Evolutionary conservation across 2,797 vertebrate species (phyloP).

Genomic region (Hafferia zeledoni): DNA sequence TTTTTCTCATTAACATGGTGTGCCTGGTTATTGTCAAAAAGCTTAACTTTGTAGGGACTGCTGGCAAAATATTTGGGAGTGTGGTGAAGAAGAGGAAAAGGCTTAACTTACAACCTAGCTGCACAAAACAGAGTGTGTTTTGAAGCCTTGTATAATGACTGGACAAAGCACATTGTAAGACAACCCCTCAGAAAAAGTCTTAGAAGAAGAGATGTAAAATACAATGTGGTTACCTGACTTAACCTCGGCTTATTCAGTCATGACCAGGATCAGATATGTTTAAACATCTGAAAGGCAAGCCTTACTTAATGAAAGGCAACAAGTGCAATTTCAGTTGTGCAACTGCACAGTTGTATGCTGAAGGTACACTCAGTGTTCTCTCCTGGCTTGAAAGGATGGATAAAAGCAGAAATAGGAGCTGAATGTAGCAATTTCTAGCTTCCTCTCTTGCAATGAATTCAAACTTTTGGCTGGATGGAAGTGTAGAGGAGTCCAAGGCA

Average conservation of each 20-base stretch:
- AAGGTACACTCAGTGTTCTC: not conserved
- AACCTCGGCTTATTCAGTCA: not conserved
- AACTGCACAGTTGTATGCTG: not conserved
- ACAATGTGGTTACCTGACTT: not conserved
- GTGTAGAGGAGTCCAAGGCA: not conserved
- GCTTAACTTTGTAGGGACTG: not conserved
- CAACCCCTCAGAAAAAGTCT: not conserved
- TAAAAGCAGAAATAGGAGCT: conserved; percentile 22
- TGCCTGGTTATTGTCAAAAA: conserved; percentile 30
- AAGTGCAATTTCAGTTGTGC: not conserved
- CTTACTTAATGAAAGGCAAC: not conserved
- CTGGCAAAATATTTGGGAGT: conserved; percentile 15
- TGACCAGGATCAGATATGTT: not conserved
- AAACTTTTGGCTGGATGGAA: not conserved
- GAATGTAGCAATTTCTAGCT: not conserved
- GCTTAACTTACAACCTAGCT: not conserved
- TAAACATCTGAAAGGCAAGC: not conserved
- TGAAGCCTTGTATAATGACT: not conserved
- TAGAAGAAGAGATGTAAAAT: not conserved
- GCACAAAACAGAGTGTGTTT: not conserved
- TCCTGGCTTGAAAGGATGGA: not conserved
- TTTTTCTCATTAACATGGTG: conserved; percentile 1
- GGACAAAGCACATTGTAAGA: not conserved
- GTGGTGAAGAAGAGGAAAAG: not conserved
- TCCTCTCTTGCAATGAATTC: not conserved